A percentile compares a stretch with the other conserved stretches of the same genome.
These are phyloP conservation scores for Tapirus indicus DNA, from an alignment of 2,797 vertebrate genomes.

Conservation along the genomic window DNA sequence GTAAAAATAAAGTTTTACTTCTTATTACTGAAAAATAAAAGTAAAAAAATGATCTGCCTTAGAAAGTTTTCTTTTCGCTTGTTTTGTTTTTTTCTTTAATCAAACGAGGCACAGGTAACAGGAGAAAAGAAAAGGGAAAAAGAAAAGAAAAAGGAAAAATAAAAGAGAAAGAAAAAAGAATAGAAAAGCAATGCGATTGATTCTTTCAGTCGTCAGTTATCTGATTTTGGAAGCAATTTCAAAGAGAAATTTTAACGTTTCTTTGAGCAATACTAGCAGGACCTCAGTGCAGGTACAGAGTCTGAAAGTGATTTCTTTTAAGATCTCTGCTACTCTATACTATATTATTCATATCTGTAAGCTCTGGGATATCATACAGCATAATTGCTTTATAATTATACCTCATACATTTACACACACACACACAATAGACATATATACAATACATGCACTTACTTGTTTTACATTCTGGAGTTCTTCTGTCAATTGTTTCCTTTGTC, in stretches of 20 bases:
- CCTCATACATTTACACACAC: background rate
- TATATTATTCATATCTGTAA: background rate
- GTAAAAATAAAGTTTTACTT: conserved; percentile 17
- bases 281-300: background rate
- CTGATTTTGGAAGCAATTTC: background rate
- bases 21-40: background rate
- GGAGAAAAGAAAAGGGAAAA: background rate
- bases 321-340: background rate
- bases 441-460: conserved; percentile 89
- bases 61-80: background rate
- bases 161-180: background rate
- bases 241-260: background rate
- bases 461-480: conserved; percentile 92
- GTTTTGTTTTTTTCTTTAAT: background rate
- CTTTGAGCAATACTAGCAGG: background rate
- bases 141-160: background rate
- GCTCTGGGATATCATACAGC: background rate
- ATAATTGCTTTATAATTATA: background rate
- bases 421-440: background rate
- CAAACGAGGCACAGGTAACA: background rate
- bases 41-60: background rate
- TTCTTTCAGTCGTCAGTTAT: background rate
- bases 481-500: conserved; percentile 89
- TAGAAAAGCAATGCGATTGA: background rate
- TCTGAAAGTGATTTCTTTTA: background rate